These are phyloP conservation scores for Liolophura sinensis DNA, from an alignment of 1,140 invertebrate species.

Conservation along the genomic window DNA sequence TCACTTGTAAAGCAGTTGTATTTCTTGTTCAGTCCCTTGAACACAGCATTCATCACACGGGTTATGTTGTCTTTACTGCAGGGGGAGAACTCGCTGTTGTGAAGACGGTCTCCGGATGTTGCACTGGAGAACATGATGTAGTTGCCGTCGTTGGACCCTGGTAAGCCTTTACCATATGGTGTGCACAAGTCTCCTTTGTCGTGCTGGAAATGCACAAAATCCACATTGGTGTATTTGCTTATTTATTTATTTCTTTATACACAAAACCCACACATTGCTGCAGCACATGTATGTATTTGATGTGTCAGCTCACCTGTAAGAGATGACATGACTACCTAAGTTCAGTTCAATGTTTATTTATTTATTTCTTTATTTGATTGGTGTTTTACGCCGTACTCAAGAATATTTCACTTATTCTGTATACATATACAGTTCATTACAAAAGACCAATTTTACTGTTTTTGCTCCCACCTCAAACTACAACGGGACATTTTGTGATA, in stretches of 20 bases:
- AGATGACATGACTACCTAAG: too few relatives aligned
- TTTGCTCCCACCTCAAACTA: too few relatives aligned
- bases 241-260: not conserved
- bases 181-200: conserved; percentile 84
- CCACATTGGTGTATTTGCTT: not conserved
- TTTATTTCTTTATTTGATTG: too few relatives aligned
- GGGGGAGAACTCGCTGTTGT: conserved; percentile 56
- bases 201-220: conserved; percentile 69
- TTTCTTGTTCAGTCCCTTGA: conserved; percentile 80
- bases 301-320: too few relatives aligned
- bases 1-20: conserved; percentile 89
- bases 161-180: conserved; percentile 68
- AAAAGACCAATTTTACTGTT: too few relatives aligned
- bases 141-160: conserved; percentile 89
- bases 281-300: too few relatives aligned
- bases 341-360: too few relatives aligned
- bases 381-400: too few relatives aligned
- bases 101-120: conserved; percentile 54
- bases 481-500: too few relatives aligned
- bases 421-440: too few relatives aligned
- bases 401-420: too few relatives aligned
- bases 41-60: conserved; percentile 63
- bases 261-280: too few relatives aligned
- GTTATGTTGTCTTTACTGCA: conserved; percentile 92
- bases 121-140: conserved; percentile 72